Conservation (phyloP, 1,140 invertebrate species). For the Calliphora vicina region DNA sequence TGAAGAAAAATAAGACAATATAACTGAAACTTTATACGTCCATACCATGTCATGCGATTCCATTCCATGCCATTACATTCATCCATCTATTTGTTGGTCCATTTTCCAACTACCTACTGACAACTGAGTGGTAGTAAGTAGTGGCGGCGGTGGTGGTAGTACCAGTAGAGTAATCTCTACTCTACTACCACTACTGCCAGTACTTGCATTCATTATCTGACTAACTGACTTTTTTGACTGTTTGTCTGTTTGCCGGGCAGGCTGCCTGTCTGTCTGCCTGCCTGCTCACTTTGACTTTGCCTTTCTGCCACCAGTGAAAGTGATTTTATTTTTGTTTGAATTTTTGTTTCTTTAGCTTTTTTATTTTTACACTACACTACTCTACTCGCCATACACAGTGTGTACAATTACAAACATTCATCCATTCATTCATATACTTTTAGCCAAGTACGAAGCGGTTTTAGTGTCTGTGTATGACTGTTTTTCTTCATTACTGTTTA, state of each 20-base stretch:
- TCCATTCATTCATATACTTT: too few species aligned
- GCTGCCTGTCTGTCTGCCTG: neutral
- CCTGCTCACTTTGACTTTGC: neutral
- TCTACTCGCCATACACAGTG: neutral
- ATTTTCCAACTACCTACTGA: neutral
- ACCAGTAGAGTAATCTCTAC: neutral
- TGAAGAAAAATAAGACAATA: neutral
- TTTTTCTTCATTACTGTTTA: constrained; percentile 11
- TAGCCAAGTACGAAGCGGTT: neutral
- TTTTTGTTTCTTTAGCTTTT: neutral
- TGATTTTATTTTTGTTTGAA: constrained; percentile 54
- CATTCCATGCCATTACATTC: neutral
- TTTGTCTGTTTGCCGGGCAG: neutral
- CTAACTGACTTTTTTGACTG: neutral
- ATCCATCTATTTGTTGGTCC: neutral
- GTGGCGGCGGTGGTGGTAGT: neutral
- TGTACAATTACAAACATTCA: neutral
- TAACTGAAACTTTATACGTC: neutral
- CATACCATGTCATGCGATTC: neutral
- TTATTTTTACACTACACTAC: neutral
- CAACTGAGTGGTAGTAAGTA: neutral
- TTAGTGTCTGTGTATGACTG: neutral
- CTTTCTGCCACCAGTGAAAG: constrained; percentile 55
- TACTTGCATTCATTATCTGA: constrained; percentile 7
- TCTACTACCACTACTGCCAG: neutral